A percentile compares a stretch with the other conserved stretches of the same genome.
Conservation (phyloP, 2,888 invertebrate species). For the Lacanobia oleracea region DNA sequence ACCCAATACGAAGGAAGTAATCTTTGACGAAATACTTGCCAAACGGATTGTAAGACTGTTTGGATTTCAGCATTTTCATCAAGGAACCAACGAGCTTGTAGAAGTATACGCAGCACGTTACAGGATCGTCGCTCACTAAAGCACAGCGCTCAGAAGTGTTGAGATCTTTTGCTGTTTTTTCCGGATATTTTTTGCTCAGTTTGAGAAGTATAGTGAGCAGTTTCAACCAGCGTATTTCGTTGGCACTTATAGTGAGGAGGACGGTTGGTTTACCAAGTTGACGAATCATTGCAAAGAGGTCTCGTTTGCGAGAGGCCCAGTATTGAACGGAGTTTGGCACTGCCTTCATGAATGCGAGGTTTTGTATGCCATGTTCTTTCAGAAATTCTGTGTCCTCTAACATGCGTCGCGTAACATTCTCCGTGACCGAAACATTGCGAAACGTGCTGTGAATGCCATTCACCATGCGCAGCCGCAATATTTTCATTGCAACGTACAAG, state of each 20-base stretch:
- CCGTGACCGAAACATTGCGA: neutral
- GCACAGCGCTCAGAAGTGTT: slow-evolving; percentile 7
- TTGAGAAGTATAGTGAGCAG: slow-evolving; percentile 4
- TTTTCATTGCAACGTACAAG: slow-evolving; percentile 22
- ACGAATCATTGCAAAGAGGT: slow-evolving; percentile 6
- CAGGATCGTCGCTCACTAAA: slow-evolving; percentile 20
- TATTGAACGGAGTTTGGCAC: slow-evolving; percentile 20
- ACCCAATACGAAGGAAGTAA: slow-evolving; percentile 19
- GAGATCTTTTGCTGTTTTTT: neutral
- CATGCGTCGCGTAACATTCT: slow-evolving; percentile 3
- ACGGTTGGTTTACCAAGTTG: slow-evolving; percentile 22
- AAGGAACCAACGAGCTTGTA: slow-evolving; percentile 5
- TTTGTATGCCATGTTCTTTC: slow-evolving; percentile 1
- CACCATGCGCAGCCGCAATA: neutral
- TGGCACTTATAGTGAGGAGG: slow-evolving; percentile 17
- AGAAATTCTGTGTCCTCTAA: slow-evolving; percentile 15
- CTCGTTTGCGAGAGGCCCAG: slow-evolving; percentile 25
- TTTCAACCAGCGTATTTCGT: slow-evolving; percentile 11
- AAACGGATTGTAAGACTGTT: slow-evolving; percentile 6
- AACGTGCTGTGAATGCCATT: slow-evolving; percentile 12
- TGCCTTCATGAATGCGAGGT: slow-evolving; percentile 2
- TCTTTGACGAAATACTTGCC: slow-evolving; percentile 4
- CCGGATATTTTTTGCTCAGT: slow-evolving; percentile 16
- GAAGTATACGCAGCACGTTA: slow-evolving; percentile 21
- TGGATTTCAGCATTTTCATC: slow-evolving; percentile 18